A percentile compares a stretch with the other conserved stretches of the same genome.
phyloP scores from a whole-genome alignment of 2,113 vertebrate species.

The Nesoenas mayeri region DNA sequence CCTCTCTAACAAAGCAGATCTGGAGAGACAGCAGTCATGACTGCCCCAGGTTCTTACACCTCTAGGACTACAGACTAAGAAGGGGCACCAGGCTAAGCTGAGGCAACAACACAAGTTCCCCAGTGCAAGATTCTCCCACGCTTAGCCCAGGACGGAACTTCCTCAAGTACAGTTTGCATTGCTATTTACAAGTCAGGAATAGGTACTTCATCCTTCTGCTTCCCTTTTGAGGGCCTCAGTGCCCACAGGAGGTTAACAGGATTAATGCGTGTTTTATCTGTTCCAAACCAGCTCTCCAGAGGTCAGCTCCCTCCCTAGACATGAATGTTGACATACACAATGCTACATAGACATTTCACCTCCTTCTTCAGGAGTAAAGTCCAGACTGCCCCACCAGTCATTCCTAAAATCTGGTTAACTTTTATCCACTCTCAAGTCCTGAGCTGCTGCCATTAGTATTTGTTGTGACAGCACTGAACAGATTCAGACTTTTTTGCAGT shows the following conservation, averaged over 20 bases:
- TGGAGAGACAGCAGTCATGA: accelerated
- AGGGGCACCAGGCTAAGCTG: background rate
- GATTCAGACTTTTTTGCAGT: background rate
- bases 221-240: background rate
- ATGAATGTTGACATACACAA: constrained; percentile 1
- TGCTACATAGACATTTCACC: background rate
- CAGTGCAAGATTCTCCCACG: background rate
- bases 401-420: constrained; percentile 15
- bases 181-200: background rate
- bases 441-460: background rate
- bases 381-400: background rate
- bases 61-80: background rate
- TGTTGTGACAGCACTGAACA: background rate
- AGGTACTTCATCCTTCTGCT: background rate
- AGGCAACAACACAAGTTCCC: background rate
- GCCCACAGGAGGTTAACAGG: background rate
- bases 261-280: constrained; percentile 16
- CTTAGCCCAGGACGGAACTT: background rate
- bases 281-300: background rate
- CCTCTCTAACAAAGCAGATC: background rate
- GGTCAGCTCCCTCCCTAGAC: background rate
- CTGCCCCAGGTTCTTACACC: background rate
- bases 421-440: background rate
- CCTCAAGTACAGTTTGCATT: background rate
- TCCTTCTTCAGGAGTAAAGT: constrained; percentile 34